These are phyloP conservation scores for Bedellia somnulentella DNA, from an alignment of 2,888 invertebrate genomes.

Conservation along the genomic window DNA sequence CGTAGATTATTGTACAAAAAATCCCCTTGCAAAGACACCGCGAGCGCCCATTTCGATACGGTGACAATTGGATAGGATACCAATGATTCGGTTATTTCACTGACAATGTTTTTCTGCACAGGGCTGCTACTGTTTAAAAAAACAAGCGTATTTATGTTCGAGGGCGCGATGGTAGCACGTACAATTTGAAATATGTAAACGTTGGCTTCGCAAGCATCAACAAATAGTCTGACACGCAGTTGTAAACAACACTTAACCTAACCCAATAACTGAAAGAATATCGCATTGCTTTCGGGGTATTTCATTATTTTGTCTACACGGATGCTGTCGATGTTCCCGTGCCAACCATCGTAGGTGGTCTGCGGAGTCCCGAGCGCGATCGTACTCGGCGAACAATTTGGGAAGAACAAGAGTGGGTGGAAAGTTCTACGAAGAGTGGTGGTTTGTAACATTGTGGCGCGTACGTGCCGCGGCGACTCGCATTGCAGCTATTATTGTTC, in stretches of 20 bases:
- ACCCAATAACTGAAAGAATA: slow-evolving; percentile 52
- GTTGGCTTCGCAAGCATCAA: no score
- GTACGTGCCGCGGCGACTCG: slow-evolving; percentile 58
- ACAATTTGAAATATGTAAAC: no score
- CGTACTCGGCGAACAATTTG: background rate
- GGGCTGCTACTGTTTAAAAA: no score
- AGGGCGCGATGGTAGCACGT: no score
- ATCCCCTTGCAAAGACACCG: slow-evolving; percentile 46
- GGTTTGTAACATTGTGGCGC: slow-evolving; percentile 46
- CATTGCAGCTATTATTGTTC: slow-evolving; percentile 56
- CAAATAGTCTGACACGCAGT: slow-evolving; percentile 20
- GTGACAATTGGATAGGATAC: slow-evolving; percentile 49
- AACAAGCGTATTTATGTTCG: no score
- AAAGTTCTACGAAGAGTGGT: slow-evolving; percentile 27
- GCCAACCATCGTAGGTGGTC: slow-evolving; percentile 24
- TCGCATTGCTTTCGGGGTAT: slow-evolving; percentile 57
- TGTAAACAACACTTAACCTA: slow-evolving; percentile 55
- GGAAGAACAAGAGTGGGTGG: slow-evolving; percentile 13
- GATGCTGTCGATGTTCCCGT: slow-evolving; percentile 47
- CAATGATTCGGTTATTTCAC: slow-evolving; percentile 40
- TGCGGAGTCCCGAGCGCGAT: background rate
- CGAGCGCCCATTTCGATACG: slow-evolving; percentile 26
- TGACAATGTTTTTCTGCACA: slow-evolving; percentile 21
- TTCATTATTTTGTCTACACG: slow-evolving; percentile 59
- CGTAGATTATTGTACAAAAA: slow-evolving; percentile 50